Conservation (phyloP, 2,113 vertebrate species). For the Verasper variegatus region DNA sequence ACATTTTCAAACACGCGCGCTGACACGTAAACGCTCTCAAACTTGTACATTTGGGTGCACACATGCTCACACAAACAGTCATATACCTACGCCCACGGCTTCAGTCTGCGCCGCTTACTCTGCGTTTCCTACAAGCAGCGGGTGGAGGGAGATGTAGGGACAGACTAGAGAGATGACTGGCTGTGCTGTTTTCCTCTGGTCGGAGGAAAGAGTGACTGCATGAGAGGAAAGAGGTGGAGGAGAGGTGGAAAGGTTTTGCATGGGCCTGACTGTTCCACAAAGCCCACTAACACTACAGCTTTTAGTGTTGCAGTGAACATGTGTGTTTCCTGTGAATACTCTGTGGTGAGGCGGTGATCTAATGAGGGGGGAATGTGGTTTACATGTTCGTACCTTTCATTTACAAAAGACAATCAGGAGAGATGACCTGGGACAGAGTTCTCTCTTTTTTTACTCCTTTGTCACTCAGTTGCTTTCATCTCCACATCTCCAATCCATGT, state of each 20-base stretch:
- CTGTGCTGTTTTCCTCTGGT: constrained; percentile 66
- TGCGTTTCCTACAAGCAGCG: constrained; percentile 49
- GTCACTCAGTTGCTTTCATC: constrained; percentile 41
- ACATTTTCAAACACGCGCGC: constrained; percentile 52
- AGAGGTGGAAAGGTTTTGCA: constrained; percentile 64
- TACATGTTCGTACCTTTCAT: not conserved
- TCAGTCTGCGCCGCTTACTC: constrained; percentile 55
- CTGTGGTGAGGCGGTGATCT: not conserved
- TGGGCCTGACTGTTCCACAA: constrained; percentile 56
- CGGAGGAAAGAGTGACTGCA: constrained; percentile 74
- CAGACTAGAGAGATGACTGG: constrained; percentile 66
- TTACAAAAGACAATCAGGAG: not conserved
- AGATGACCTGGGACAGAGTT: not conserved
- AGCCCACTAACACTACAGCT: constrained; percentile 51
- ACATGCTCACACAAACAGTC: constrained; percentile 57
- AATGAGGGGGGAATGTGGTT: not conserved
- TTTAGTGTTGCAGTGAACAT: constrained; percentile 52
- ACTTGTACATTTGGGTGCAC: constrained; percentile 60
- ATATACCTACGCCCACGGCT: constrained; percentile 60
- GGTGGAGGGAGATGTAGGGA: constrained; percentile 60
- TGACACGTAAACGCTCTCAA: constrained; percentile 54
- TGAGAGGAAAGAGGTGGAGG: constrained; percentile 71
- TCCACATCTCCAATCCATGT: not conserved
- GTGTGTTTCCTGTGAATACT: constrained; percentile 59
- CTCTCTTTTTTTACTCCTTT: constrained; percentile 13